A percentile compares a stretch with the other conserved stretches of the same genome.
phyloP scores from a whole-genome alignment of 2,113 vertebrate genomes.

The Hydrochoerus hydrochaeris region DNA sequence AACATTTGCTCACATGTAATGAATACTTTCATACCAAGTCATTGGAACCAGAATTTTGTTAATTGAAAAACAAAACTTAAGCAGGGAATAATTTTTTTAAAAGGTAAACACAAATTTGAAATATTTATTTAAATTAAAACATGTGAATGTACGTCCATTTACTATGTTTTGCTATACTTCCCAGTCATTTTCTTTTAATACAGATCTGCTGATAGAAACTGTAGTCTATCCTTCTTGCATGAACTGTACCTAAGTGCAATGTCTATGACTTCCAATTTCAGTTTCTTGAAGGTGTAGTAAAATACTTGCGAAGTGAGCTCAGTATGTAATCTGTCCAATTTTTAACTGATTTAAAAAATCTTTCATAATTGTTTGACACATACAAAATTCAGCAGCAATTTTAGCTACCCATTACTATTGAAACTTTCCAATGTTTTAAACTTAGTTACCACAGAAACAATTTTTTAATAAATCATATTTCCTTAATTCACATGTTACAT shows the following conservation, averaged over 20 bases:
- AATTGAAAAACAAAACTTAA: slow-evolving; percentile 37
- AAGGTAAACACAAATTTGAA: neutral
- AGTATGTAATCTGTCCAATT: neutral
- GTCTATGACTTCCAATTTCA: neutral
- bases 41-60: slow-evolving; percentile 50
- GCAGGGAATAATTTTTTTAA: neutral
- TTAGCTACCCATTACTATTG: slow-evolving; percentile 14
- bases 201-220: slow-evolving; percentile 20
- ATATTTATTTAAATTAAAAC: slow-evolving; percentile 45
- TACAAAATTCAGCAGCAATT: slow-evolving; percentile 27
- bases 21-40: neutral
- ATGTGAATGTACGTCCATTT: slow-evolving; percentile 33
- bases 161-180: slow-evolving; percentile 26
- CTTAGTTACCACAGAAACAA: slow-evolving; percentile 49
- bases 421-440: slow-evolving; percentile 27
- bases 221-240: neutral
- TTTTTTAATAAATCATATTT: slow-evolving; percentile 31
- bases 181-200: slow-evolving; percentile 46
- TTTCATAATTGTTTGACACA: slow-evolving; percentile 34
- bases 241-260: neutral
- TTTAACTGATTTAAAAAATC: neutral
- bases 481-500: slow-evolving; percentile 28
- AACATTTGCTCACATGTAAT: slow-evolving; percentile 25
- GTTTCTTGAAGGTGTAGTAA: slow-evolving; percentile 36
- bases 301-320: slow-evolving; percentile 5